Base-by-base conservation (phyloP, 2,113 vertebrate species). In the Tachysurus fulvidraco region DNA sequence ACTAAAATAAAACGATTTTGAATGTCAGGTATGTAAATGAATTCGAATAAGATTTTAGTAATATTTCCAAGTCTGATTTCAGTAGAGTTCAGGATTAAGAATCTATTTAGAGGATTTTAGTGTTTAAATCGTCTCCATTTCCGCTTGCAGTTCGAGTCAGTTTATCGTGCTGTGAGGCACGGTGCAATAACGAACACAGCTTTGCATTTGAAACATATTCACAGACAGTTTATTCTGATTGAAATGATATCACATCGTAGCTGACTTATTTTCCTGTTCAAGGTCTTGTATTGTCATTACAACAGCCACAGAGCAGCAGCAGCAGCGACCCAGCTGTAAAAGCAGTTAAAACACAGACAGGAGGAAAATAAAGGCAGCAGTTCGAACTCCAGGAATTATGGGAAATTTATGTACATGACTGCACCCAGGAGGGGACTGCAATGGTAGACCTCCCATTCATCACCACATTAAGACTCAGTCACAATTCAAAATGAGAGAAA, bases 161-260 rank as follows among this genome's bases (percentile, higher is more conserved):
- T 19, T 14, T 55, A 10, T 19, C 36, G n/a, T 62, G 8, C 28
- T n/a, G 5, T 74, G 52, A n/a, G 21, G 14, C 30, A 5, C 1
- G 60, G 78, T 69, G 14, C 74, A 82, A 82, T 60, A 88, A 90
- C 83, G 89, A 9, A 46, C 86, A 92, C 91, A 88, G 87, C 93
- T 89, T 92, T 89, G 88, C 91, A 92, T 89, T 79, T 96, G 91
- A 95, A 95, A 96, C 95, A 96, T 97, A 97, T 92, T 98, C 97
- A 97, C 97, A 97, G 97, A 98, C 97, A 96, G 94, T 99, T 98
- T 98, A 96, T 97, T 98, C 96, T 95, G 95, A 96, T 97, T 97
- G 96, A 97, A 98, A 98, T 96, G 95, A 96, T 97, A 97, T 98
- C 96, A 98, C 97, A 98, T 97, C 95, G 96, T 96, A 92, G 90